A percentile compares a stretch with the other conserved stretches of the same genome.
Conservation (phyloP, 2,888 invertebrate genomes). For the Stenchaetothrips biformis region DNA sequence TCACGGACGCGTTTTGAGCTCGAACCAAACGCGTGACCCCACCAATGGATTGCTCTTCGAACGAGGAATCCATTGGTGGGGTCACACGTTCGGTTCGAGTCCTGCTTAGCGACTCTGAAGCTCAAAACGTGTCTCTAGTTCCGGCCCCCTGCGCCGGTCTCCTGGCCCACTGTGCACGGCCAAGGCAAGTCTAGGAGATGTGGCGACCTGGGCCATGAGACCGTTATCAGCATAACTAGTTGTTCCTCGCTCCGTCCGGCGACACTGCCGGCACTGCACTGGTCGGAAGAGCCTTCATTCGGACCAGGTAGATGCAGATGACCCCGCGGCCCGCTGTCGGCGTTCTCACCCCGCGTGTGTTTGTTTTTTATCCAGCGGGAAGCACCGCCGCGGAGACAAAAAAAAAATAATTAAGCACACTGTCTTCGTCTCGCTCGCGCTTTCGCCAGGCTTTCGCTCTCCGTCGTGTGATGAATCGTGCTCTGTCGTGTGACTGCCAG, state of each 20-base stretch:
- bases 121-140: too few relatives aligned
- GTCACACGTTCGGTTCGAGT: too few relatives aligned
- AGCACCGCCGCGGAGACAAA: background rate
- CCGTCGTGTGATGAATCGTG: background rate
- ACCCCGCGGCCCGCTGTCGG: background rate
- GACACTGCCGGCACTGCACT: background rate
- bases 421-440: background rate
- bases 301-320: constrained; percentile 10
- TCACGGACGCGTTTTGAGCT: too few relatives aligned
- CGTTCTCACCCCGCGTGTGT: background rate
- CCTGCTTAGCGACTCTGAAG: too few relatives aligned
- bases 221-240: background rate
- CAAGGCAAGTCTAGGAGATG: background rate
- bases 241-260: background rate
- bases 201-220: background rate
- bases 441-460: background rate
- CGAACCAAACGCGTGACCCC: too few relatives aligned
- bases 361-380: constrained; percentile 16
- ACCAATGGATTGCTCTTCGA: too few relatives aligned
- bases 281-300: constrained; percentile 7
- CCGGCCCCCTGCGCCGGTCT: too few relatives aligned
- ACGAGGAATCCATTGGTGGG: too few relatives aligned
- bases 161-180: too few relatives aligned
- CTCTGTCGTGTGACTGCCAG: background rate
- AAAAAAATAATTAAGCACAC: constrained; percentile 19